Base-by-base conservation (phyloP, 2,113 vertebrate species). In the Rhinichthys klamathensis region DNA sequence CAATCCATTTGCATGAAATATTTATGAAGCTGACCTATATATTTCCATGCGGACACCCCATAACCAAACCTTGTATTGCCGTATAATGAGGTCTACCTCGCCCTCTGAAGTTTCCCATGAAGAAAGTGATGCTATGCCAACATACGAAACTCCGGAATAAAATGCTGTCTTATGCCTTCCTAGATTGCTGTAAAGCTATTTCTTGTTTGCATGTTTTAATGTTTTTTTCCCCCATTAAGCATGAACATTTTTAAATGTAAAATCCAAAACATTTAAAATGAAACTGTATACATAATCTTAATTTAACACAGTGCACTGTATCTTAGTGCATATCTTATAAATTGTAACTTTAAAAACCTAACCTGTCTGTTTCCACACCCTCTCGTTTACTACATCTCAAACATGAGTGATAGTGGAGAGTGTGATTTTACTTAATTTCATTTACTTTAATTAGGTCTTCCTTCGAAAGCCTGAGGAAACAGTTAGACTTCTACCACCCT, bases 11-110 rank as follows among this genome's bases (percentile, higher is more conserved):
- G 85, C 88, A 88, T 90, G 60, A 87, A 90, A 85, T 86, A 90
- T 90, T 86, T 84, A 89, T 87, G 61, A 84, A 83, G 54, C 79
- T 86, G 85, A 90, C 89, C 89, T 87, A 82, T 80, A 86, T 87
- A 86, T 86, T 85, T 75, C 65, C 78, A 63, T 51, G 75, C 70
- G 79, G 74, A 79, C 79, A 46, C 41, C 63, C 74, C 27, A 72
- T 85, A 89, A 82, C 72, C 78, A 74, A 82, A 82, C 38, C 65
- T 65, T 84, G 70, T 46, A 86, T 84, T 77, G 76, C 80, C 15
- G 35, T 73, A 80, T 86, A 86, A 87, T 89, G 82, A 87, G 88
- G 87, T 89, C 82, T 70, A 65, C 61, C 84, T 85, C 51, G 41
- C 61, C 85, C 75, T 86, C 16, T 25, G 54, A 70, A 69, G 80